Conservation (phyloP, 2,888 invertebrate genomes). For the Augiades crinisus region DNA sequence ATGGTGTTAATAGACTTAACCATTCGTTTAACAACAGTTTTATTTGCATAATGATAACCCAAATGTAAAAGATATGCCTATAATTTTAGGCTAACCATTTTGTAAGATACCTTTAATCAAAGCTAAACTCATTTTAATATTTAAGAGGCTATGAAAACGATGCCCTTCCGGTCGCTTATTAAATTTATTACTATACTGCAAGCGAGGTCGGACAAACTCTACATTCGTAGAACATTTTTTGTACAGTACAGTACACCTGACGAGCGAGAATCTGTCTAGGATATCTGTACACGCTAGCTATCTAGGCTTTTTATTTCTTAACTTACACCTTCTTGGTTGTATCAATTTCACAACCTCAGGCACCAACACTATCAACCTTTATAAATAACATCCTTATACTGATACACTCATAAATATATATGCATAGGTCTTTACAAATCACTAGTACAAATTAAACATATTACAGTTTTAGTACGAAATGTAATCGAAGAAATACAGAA, state of each 20-base stretch:
- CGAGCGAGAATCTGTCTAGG: too few species aligned
- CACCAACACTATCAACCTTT: slow-evolving; percentile 22
- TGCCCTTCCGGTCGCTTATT: background rate
- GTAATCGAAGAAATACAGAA: too few species aligned
- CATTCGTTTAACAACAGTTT: slow-evolving; percentile 13
- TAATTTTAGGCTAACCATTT: background rate
- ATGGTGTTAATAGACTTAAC: slow-evolving; percentile 22
- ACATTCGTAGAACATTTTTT: too few species aligned
- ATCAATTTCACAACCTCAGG: slow-evolving; percentile 26
- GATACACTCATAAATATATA: slow-evolving; percentile 11
- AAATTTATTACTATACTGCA: too few species aligned
- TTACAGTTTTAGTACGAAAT: too few species aligned
- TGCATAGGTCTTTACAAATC: background rate
- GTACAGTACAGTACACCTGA: too few species aligned
- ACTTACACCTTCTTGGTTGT: too few species aligned
- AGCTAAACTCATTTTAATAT: background rate
- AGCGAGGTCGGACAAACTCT: too few species aligned
- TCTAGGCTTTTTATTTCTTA: too few species aligned
- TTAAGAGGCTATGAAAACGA: background rate
- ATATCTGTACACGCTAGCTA: too few species aligned
- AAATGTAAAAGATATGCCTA: background rate
- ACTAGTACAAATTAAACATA: too few species aligned
- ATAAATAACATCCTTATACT: slow-evolving; percentile 17
- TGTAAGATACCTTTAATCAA: background rate
- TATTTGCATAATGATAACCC: slow-evolving; percentile 23